Evolutionary conservation across 64 coral and sea anemone species (phyloP), one percentile per base, ranked within the genome.

Genomic region (Dendrophyllia cribrosa): DNA sequence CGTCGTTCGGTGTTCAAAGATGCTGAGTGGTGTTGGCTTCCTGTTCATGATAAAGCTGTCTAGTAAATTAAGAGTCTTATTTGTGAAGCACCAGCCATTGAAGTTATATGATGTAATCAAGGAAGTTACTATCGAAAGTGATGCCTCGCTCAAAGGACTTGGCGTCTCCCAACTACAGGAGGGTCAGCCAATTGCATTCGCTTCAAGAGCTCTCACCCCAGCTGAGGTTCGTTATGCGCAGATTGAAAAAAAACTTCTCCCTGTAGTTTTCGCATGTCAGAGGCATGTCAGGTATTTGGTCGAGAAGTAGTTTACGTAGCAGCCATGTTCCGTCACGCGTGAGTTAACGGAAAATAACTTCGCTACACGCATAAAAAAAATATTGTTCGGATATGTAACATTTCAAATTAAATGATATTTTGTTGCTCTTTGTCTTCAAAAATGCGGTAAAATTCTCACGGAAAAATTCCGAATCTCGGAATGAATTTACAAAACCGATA

Each of bases 181-280:
- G 60, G 91, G 91, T 56, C 71, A 93, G 49, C 85, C 84, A 34
- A 13, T 93, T 79, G 62, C 83, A 43, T 93, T 79, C 70, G 83
- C 91, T 49, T 93, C 84, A 49, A 80, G 91, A 79, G 91, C 85
- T 19, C 75, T 93, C 11, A 91, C 88, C 26, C 47, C 75, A 43
- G 66, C 77, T 14, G 88, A 91, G 45, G 20, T 63, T 47, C 21
- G 52, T 64, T 91, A 82, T 43, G 77, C 77, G 56, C 88, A 59
- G 19, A 82, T 91, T 68, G 88, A 91, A 25, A 91, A 82, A 20
- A 76, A 91, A 72, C 67, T 82, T 46, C 77, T 91, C 62, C 34
- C 88, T 26, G 77, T 91, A 50, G 77, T 82, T 56, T 91, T 80
- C 71, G 88, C 63, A 24, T 71, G 75, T 82, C 62, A 81, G 77